Conservation (phyloP, 2,888 invertebrate species). For the Megalurothrips usitatus region DNA sequence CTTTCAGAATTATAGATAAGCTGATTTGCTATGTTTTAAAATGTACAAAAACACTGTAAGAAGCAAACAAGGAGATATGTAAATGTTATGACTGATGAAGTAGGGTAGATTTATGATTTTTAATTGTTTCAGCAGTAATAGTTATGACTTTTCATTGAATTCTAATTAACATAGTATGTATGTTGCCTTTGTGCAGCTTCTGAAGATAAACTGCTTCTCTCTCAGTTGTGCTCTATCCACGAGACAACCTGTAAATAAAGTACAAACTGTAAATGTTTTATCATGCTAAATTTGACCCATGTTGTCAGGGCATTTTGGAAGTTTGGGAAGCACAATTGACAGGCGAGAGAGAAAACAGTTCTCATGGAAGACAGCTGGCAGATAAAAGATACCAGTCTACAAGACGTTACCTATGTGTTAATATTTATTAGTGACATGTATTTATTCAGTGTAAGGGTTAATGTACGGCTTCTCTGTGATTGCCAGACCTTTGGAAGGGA, state of each 20-base stretch:
- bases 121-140: background rate
- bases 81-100: constrained; percentile 8
- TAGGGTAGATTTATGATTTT: background rate
- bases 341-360: background rate
- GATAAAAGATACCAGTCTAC: background rate
- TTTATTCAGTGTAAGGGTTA: constrained; percentile 11
- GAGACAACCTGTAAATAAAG: background rate
- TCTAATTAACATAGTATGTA: background rate
- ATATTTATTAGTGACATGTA: constrained; percentile 7
- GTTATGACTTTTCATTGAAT: background rate
- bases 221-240: background rate
- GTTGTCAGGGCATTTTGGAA: background rate
- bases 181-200: background rate
- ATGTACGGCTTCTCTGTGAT: constrained; percentile 24
- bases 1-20: background rate
- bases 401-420: background rate
- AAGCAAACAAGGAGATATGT: background rate
- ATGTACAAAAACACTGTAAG: background rate
- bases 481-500: background rate
- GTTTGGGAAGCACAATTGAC: background rate
- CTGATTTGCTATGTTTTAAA: constrained; percentile 11
- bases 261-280: constrained; percentile 15
- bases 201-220: background rate
- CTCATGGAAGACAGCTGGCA: background rate
- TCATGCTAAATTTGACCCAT: background rate